These are phyloP conservation scores for Gracilinanus agilis DNA, from an alignment of 2,113 vertebrate genomes.

Conservation along the genomic window DNA sequence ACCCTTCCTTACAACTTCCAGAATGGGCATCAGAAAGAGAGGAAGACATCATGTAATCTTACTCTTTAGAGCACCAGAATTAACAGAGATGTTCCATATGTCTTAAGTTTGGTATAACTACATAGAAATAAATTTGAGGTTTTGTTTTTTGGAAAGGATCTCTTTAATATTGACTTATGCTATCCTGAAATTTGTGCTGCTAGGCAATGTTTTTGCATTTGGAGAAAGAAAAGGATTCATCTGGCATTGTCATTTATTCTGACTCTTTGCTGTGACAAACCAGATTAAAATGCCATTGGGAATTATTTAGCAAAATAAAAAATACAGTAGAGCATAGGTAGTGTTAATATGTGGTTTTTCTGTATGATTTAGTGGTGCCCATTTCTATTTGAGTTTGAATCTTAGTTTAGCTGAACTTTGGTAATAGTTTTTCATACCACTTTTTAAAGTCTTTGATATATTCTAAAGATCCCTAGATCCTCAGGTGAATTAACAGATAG, in stretches of 20 bases:
- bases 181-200: neutral
- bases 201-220: neutral
- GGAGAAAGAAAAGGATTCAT: neutral
- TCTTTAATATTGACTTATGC: neutral
- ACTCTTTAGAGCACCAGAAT: neutral
- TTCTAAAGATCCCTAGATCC: neutral
- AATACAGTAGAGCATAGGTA: neutral
- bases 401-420: neutral
- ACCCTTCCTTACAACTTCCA: neutral
- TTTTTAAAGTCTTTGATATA: neutral
- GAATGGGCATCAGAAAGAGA: neutral
- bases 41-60: neutral
- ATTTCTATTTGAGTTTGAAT: neutral
- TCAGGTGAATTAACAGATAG: neutral
- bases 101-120: neutral
- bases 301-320: neutral
- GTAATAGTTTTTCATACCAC: neutral
- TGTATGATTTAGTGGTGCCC: neutral
- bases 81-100: neutral
- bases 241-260: neutral
- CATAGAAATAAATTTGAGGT: neutral
- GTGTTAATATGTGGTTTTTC: neutral
- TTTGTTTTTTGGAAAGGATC: neutral
- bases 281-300: neutral
- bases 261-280: neutral